These are phyloP conservation scores for Poeciliopsis turneri DNA, from an alignment of 2,797 vertebrate genomes.

Conservation along the genomic window DNA sequence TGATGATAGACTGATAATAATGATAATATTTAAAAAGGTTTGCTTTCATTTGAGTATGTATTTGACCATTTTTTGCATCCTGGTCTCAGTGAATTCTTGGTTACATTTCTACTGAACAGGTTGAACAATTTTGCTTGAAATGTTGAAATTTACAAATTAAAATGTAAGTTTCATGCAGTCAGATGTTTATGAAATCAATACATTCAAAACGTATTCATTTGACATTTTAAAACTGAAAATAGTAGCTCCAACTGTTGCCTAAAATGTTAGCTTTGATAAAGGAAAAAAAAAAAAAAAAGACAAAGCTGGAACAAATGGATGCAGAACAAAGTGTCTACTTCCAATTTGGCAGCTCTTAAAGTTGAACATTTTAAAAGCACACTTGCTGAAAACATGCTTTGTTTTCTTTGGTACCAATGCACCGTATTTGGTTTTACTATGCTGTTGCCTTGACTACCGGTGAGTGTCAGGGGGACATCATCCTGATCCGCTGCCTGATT, in stretches of 20 bases:
- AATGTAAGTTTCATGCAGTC: neutral
- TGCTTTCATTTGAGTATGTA: neutral
- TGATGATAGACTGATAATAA: neutral
- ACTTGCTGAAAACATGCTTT: neutral
- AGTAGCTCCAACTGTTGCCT: neutral
- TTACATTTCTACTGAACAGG: neutral
- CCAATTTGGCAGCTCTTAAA: neutral
- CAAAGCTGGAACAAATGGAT: neutral
- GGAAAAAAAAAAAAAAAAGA: neutral
- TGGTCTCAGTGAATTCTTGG: neutral
- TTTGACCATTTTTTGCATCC: neutral
- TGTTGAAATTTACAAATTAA: neutral
- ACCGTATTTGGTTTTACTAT: slow-evolving; percentile 36
- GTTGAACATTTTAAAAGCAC: neutral
- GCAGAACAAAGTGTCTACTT: neutral
- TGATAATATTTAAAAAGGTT: neutral
- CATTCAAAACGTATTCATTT: neutral
- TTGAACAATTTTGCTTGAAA: neutral
- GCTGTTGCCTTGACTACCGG: slow-evolving; percentile 78
- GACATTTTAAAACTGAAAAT: neutral
- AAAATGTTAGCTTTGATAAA: neutral
- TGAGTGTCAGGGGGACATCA: slow-evolving; percentile 74
- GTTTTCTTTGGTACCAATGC: neutral
- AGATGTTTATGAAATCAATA: neutral
- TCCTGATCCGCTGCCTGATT: slow-evolving; percentile 59